These are phyloP conservation scores for Hylomyscus alleni DNA, from an alignment of 2,797 vertebrate species.

Conservation along the genomic window DNA sequence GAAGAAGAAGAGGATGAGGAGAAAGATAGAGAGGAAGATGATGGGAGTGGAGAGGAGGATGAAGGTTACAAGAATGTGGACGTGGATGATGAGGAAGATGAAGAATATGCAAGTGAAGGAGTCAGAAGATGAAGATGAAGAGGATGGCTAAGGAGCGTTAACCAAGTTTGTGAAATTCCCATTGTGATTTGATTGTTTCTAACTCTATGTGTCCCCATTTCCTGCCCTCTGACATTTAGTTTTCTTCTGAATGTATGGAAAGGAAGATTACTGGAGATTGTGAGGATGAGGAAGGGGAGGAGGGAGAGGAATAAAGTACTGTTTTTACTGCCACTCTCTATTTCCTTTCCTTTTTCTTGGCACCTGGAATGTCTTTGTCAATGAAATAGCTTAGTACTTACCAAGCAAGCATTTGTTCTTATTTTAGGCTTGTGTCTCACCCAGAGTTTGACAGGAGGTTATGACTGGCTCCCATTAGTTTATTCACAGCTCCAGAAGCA, in stretches of 20 bases:
- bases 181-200: constrained; percentile 97
- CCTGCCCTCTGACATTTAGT: constrained; percentile 82
- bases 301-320: constrained; percentile 91
- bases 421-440: constrained; percentile 83
- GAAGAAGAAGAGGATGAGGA: constrained; percentile 96
- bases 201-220: constrained; percentile 87
- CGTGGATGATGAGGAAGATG: constrained; percentile 93
- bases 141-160: constrained; percentile 92
- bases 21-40: constrained; percentile 97
- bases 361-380: constrained; percentile 85
- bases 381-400: constrained; percentile 82
- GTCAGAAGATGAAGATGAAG: constrained; percentile 97
- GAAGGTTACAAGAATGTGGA: constrained; percentile 94
- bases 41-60: constrained; percentile 95
- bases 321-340: constrained; percentile 91
- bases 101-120: constrained; percentile 93
- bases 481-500: constrained; percentile 30
- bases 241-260: constrained; percentile 90
- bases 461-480: constrained; percentile 19
- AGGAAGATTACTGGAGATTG: constrained; percentile 88
- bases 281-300: constrained; percentile 84
- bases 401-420: constrained; percentile 87
- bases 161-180: constrained; percentile 90
- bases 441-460: constrained; percentile 81
- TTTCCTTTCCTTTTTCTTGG: constrained; percentile 85